Evolutionary conservation across 2,797 vertebrate species (phyloP).

Genomic region (Pseudocheirus occidentalis): DNA sequence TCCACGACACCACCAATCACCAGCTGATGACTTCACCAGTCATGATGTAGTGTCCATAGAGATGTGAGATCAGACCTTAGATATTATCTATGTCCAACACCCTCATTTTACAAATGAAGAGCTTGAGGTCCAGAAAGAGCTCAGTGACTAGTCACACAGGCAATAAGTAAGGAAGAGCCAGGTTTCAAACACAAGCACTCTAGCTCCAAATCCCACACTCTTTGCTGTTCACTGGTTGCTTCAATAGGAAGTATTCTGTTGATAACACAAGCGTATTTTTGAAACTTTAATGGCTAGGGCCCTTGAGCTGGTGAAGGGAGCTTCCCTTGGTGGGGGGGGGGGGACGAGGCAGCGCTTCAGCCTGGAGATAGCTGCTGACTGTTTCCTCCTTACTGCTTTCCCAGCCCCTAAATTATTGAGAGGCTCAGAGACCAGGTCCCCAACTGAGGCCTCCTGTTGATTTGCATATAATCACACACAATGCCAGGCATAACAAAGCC

Average conservation of each 20-base stretch:
- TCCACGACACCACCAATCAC: neutral
- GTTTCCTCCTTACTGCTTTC: neutral
- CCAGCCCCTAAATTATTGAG: slow-evolving; percentile 40
- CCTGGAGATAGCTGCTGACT: neutral
- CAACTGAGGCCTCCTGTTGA: slow-evolving; percentile 60
- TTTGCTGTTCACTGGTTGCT: neutral
- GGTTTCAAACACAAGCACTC: neutral
- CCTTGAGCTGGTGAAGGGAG: neutral
- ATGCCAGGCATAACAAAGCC: slow-evolving; percentile 69
- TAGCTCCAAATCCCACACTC: neutral
- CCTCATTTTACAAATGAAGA: neutral
- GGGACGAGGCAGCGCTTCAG: too few relatives aligned
- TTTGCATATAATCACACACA: slow-evolving; percentile 77
- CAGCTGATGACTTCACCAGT: neutral
- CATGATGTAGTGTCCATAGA: neutral
- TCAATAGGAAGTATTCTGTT: slow-evolving; percentile 26
- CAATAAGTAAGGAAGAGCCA: neutral
- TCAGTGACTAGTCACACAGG: neutral
- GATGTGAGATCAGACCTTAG: neutral
- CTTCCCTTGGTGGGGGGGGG: neutral
- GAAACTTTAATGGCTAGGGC: slow-evolving; percentile 4
- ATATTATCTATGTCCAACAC: neutral
- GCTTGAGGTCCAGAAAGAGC: neutral
- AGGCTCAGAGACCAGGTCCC: slow-evolving; percentile 63
- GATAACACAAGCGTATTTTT: slow-evolving; percentile 15